These are phyloP conservation scores for Brachionus paranguensis DNA, from an alignment of 1,140 invertebrate genomes.

Conservation along the genomic window DNA sequence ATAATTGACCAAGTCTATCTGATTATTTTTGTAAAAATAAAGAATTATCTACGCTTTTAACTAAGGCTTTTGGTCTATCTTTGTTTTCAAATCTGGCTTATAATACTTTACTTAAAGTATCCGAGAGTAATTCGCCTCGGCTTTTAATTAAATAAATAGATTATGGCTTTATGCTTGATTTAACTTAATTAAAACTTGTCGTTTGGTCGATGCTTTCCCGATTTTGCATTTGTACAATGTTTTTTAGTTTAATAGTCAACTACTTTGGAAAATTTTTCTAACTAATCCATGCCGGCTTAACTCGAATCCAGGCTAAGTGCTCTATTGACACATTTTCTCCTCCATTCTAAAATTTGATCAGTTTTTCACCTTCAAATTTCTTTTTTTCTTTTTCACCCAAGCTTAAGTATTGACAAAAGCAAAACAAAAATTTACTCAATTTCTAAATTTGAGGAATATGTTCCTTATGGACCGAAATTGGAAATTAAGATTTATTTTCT, in stretches of 20 bases:
- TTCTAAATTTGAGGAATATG: too few relatives aligned
- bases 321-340: background rate
- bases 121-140: conserved; percentile 18
- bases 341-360: background rate
- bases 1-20: background rate
- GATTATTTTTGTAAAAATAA: background rate
- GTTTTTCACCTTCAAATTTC: background rate
- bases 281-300: background rate
- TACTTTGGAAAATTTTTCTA: background rate
- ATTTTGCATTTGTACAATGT: background rate
- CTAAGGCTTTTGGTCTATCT: background rate
- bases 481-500: too few relatives aligned
- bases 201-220: background rate
- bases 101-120: background rate
- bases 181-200: conserved; percentile 3
- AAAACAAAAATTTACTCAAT: too few relatives aligned
- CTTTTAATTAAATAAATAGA: conserved; percentile 16
- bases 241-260: background rate
- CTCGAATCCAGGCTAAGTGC: background rate
- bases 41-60: conserved; percentile 1
- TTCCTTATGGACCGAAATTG: too few relatives aligned
- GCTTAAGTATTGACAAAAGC: background rate
- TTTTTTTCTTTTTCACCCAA: background rate
- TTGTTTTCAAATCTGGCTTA: background rate
- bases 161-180: conserved; percentile 31